phyloP scores from a whole-genome alignment of 2,113 vertebrate genomes.

The Thymallus thymallus region DNA sequence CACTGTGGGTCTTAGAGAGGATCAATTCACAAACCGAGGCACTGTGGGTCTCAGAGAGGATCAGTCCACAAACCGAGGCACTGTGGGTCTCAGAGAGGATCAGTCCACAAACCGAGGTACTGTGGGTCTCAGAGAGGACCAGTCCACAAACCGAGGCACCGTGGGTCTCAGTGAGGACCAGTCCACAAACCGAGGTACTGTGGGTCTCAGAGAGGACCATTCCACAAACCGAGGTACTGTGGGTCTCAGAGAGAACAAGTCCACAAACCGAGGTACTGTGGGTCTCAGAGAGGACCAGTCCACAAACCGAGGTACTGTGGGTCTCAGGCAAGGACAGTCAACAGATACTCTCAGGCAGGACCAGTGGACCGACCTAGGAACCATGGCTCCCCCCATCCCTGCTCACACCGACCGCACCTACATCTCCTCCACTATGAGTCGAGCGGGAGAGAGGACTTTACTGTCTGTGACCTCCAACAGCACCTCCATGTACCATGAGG shows the following conservation, averaged over 20 bases:
- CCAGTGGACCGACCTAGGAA: background rate
- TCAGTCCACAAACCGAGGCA: slow-evolving; percentile 41
- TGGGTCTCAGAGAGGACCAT: too few relatives aligned
- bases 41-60: too few relatives aligned
- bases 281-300: too few relatives aligned
- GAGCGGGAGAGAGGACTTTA: slow-evolving; percentile 81
- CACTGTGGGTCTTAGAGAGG: too few relatives aligned
- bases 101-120: slow-evolving; percentile 49
- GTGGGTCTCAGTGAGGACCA: slow-evolving; percentile 45
- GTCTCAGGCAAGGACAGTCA: background rate
- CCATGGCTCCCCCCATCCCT: slow-evolving; percentile 31
- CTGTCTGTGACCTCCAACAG: slow-evolving; percentile 78
- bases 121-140: slow-evolving; percentile 53
- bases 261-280: too few relatives aligned
- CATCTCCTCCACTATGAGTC: slow-evolving; percentile 77
- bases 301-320: too few relatives aligned
- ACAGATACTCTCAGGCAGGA: background rate
- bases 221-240: too few relatives aligned
- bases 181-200: too few relatives aligned
- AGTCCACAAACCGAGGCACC: slow-evolving; percentile 48
- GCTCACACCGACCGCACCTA: slow-evolving; percentile 75
- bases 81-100: slow-evolving; percentile 22
- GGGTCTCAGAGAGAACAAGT: too few relatives aligned
- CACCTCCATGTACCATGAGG: slow-evolving; percentile 59
- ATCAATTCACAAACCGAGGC: too few relatives aligned